These are phyloP conservation scores for Nibea coibor DNA, from an alignment of 2,113 vertebrate species.

Conservation along the genomic window DNA sequence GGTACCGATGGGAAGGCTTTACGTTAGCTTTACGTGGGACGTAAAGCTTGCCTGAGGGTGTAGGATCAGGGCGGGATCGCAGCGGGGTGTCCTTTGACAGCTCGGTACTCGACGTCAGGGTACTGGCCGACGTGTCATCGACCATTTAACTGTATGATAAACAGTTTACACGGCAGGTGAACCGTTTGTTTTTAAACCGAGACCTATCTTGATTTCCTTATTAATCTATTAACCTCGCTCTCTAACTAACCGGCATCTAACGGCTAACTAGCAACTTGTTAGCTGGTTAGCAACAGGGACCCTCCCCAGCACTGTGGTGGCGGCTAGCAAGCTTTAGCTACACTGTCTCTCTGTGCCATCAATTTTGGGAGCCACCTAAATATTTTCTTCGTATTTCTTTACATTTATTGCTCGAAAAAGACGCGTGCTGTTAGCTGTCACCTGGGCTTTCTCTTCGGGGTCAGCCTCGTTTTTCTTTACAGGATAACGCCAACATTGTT, in stretches of 20 bases:
- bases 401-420: neutral
- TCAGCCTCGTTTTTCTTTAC: neutral
- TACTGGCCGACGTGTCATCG: slow-evolving; percentile 48
- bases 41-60: neutral
- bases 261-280: slow-evolving; percentile 31
- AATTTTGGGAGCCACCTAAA: slow-evolving; percentile 10
- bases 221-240: neutral
- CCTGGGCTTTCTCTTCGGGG: neutral
- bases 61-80: neutral
- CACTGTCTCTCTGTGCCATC: neutral
- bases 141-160: slow-evolving; percentile 3
- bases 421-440: no score
- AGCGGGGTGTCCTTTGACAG: slow-evolving; percentile 63
- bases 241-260: slow-evolving; percentile 8
- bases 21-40: neutral
- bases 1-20: accelerated
- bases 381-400: neutral
- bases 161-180: neutral
- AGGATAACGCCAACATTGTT: neutral
- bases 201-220: neutral
- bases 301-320: slow-evolving; percentile 21
- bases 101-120: slow-evolving; percentile 24
- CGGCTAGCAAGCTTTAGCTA: slow-evolving; percentile 38
- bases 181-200: neutral
- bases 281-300: slow-evolving; percentile 41